Evolutionary conservation across 2,888 invertebrate species (phyloP).

Genomic region (Drosophila ezoana): DNA sequence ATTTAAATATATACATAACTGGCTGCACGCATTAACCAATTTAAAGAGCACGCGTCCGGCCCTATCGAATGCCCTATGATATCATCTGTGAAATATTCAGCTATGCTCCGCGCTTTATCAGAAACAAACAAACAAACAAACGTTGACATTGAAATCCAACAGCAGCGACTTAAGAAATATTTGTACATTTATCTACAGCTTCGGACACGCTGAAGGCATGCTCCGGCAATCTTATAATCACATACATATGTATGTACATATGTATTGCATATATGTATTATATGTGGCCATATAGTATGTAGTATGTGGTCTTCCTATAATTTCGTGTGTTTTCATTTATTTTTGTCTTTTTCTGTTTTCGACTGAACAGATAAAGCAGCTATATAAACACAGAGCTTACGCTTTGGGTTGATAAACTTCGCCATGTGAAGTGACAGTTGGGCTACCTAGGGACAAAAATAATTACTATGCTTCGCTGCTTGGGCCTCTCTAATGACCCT

Average conservation of each 20-base stretch:
- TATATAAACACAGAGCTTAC: conserved; percentile 52
- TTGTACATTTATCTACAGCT: conserved; percentile 62
- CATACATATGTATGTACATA: not conserved
- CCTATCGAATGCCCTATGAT: conserved; percentile 62
- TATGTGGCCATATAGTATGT: not conserved
- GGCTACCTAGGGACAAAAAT: conserved; percentile 37
- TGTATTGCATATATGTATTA: conserved; percentile 4
- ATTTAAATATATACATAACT: conserved; percentile 40
- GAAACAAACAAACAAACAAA: conserved; percentile 16
- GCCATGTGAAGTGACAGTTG: conserved; percentile 71
- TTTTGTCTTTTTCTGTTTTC: conserved; percentile 13
- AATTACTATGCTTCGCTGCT: conserved; percentile 50
- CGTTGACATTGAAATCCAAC: conserved; percentile 58
- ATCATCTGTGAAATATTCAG: conserved; percentile 67
- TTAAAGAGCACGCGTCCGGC: conserved; percentile 42
- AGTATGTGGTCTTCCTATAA: conserved; percentile 25
- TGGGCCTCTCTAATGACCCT: conserved; percentile 65
- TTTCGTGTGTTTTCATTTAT: conserved; percentile 13
- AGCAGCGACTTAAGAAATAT: conserved; percentile 50
- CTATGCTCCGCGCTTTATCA: conserved; percentile 58
- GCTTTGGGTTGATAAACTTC: conserved; percentile 69
- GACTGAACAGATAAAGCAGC: conserved; percentile 65
- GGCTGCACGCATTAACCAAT: conserved; percentile 38
- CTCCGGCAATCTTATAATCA: conserved; percentile 11
- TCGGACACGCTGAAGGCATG: conserved; percentile 44